These are phyloP conservation scores for Parelbella ahira DNA, from an alignment of 2,888 invertebrate species.

Conservation along the genomic window DNA sequence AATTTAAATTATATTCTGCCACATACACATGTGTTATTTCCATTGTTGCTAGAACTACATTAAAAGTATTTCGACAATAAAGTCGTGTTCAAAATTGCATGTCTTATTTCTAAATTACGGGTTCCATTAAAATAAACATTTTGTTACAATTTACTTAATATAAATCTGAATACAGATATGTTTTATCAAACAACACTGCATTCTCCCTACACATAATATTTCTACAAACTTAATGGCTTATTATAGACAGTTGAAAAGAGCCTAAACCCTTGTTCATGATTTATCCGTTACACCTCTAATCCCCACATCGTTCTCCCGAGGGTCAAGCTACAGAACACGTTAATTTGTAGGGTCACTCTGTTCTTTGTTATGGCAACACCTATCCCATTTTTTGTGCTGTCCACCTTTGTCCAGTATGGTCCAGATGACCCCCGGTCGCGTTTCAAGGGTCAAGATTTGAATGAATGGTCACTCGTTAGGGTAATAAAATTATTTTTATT, in stretches of 20 bases:
- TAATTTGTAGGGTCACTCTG: slow-evolving; percentile 56
- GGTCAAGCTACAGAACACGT: slow-evolving; percentile 47
- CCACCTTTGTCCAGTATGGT: slow-evolving; percentile 62
- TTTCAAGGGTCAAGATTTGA: slow-evolving; percentile 63
- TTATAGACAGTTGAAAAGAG: slow-evolving; percentile 26
- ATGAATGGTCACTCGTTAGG: slow-evolving; percentile 46
- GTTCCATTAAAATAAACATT: no score
- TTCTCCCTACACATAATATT: slow-evolving; percentile 1
- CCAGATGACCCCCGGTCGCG: slow-evolving; percentile 69
- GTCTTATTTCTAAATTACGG: no score
- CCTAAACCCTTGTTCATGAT: slow-evolving; percentile 23
- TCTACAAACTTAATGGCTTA: slow-evolving; percentile 25
- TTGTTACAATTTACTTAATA: no score
- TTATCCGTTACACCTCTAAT: slow-evolving; percentile 61
- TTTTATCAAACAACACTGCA: not conserved
- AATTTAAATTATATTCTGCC: no score
- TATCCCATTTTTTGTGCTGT: slow-evolving; percentile 58
- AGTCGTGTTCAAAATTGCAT: no score
- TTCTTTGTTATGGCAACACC: slow-evolving; percentile 53
- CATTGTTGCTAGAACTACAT: no score
- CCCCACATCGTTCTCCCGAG: slow-evolving; percentile 40
- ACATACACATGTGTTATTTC: no score
- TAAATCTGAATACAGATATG: no score
- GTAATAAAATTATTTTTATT: slow-evolving; percentile 34
- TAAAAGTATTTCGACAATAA: no score